phyloP scores from a whole-genome alignment of 2,888 invertebrate genomes.

The Agriopis leucophaearia region DNA sequence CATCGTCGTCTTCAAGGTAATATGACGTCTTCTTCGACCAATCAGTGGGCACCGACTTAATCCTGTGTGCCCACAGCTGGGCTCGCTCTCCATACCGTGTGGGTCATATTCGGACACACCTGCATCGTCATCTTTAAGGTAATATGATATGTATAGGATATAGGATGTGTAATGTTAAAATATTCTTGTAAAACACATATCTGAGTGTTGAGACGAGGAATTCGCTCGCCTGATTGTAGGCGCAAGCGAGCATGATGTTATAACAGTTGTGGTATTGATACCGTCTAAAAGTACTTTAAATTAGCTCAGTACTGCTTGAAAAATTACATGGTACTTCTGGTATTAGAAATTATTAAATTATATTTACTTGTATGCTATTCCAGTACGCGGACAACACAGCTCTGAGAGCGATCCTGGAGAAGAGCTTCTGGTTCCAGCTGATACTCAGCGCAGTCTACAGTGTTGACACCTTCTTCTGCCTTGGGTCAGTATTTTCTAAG shows the following conservation, averaged over 20 bases:
- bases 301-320: neutral
- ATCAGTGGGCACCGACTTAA: constrained; percentile 47
- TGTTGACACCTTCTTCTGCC: constrained; percentile 94
- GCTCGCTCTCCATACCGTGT: constrained; percentile 89
- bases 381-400: constrained; percentile 94
- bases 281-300: neutral
- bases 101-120: constrained; percentile 91
- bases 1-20: constrained; percentile 91
- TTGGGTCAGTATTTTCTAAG: constrained; percentile 74
- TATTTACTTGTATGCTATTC: constrained; percentile 37
- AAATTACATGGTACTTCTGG: neutral
- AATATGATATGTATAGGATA: neutral
- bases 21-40: neutral
- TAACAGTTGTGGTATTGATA: no score
- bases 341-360: neutral
- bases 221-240: no score
- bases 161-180: no score
- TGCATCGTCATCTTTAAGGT: constrained; percentile 93
- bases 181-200: no score
- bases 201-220: no score
- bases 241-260: no score
- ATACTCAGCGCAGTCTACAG: constrained; percentile 93
- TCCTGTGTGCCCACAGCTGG: constrained; percentile 90
- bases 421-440: constrained; percentile 92
- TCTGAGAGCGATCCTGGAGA: constrained; percentile 88